Evolutionary conservation across 2,797 vertebrate genomes (phyloP), one percentile per base, ranked within the genome.

Genomic region (Bovichtus diacanthus): DNA sequence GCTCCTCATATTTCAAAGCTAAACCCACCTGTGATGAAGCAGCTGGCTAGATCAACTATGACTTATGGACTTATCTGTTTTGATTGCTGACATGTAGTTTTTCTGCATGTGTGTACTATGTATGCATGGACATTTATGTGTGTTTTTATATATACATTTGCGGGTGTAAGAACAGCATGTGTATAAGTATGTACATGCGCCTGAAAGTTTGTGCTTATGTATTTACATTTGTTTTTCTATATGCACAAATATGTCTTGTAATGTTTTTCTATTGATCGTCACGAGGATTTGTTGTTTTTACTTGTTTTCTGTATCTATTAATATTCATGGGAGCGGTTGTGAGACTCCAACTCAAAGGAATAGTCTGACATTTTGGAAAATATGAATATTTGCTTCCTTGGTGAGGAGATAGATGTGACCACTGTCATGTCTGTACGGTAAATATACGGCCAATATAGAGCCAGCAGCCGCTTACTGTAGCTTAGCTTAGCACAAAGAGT

Each of bases 11-110:
- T 46, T 60, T 62, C 9, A 51, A 62, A 53, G 46, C 12, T 15
- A 18, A 55, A 31, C 38, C 2, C 6, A 13, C 19, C 11, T 27
- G 6, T 36, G 16, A 72, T 47, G 6, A 38, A 74, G 44, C 39
- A 0, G 23, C 82, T 88, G 87, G 67, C 80, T 84, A 1, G 66
- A 88, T 76, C 86, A 88, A 89, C 84, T 76, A 19, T 74, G 27
- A 31, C 34, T 36, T 44, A n/a, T 25, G 13, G 16, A n/a, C 21
- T 59, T 31, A 21, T 53, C 55, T 66, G 16, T 55, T 78, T 72
- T 80, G 25, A 41, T 71, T 60, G 39, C 29, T 46, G 9, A 56
- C 2, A 4, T 70, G 6, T 73, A 27, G 39, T 65, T 75, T 62
- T 19, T 54, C 55, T 76, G 85, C 76, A 81, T 80, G 70, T 50